Evolutionary conservation across 2,797 vertebrate genomes (phyloP), one percentile per base, ranked within the genome.

Genomic region (Alcedo quadribrachys): DNA sequence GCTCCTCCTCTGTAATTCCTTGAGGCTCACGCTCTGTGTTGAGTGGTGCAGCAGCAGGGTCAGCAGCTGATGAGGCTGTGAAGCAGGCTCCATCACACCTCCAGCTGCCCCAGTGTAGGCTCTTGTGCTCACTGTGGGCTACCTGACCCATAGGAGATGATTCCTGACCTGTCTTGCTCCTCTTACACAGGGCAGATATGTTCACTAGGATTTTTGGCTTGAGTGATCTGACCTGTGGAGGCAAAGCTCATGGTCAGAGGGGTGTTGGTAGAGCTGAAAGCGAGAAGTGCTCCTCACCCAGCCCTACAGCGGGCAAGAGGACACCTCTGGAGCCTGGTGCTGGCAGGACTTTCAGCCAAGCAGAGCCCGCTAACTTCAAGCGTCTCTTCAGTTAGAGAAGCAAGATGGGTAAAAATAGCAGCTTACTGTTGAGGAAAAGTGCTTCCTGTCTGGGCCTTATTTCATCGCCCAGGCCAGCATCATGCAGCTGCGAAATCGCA

Each of bases 391-490:
- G 33, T 55, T 60, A 71, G 58, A 71, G 71, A 71, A 65, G 24
- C 2, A 33, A 87, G 70, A 91, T 90, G 90, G 70, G 84, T 90
- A 95, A 96, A 96, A 96, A 94, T 83, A 94, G 94, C 75, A 94
- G 33, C 69, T 92, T 84, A 92, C 88, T 94, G 69, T 89, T 96
- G 78, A 94, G 93, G 90, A 91, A 89, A 92, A 85, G 62, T 55
- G 79, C 90, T 92, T 90, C 90, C 92, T 92, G 90, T 87, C 90
- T 94, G 86, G 71, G 84, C 83, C 85, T 92, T 61, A 91, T 90
- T 95, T 94, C 93, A 93, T 68, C 2, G 1, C n/a, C 54, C 85
- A 42, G 42, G 68, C 78, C 85, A 86, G 90, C 3, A 7, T 46
- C 1, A 1, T 65, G 78, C 78, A 89, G 94, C 91, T 92, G 93